Base-by-base conservation (phyloP, 2,888 invertebrate species). In the Parelbella ahira region DNA sequence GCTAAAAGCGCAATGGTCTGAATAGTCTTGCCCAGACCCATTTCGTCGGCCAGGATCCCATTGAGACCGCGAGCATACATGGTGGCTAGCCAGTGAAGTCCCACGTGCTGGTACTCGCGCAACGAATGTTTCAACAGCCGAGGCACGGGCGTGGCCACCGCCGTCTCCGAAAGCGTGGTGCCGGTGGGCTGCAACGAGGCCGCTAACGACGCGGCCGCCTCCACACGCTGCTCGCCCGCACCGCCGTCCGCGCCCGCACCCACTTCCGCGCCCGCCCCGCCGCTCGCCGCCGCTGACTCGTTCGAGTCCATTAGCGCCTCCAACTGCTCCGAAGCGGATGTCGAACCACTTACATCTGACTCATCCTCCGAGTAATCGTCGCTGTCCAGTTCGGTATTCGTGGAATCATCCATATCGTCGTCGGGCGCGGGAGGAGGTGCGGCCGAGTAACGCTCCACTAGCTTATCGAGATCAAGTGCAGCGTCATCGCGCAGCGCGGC, bases 101-200 rank as follows among this genome's bases (percentile, higher is more conserved):
- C 98, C 70, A 98, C 97, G 78, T 97, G 97, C 84, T 97, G 98
- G 84, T 98, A 98, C 84, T 98, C 98, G 60, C 98, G 91, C 56
- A 98, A 88, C 45, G 91, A 87, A 79, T 97, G 97, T 71, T 96
- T 95, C 56, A 99, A 84, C 64, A 99, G 90, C 68, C 95, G 95
- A 56, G 99, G 99, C 68, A 98, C 94, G 62, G 94, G 94, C 28
- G 98, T 98, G 49, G 94, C 97, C 61, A 97, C 97, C 39, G 93
- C 93, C 37, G 98, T 97, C 43, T 97, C 97, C 57, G 97, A 95
- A 54, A 99, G 88, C 10, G 99, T 99, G 68, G 97, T 97, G 69
- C 99, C 99, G 73, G 97, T 99, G 1, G 99, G 99, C 80, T 99
- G 98, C 70, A 99, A 94, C 79, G 97, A 94, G 75, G 97, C 95